phyloP scores from a whole-genome alignment of 2,888 invertebrate species.

The Ypsolopha scabrella region DNA sequence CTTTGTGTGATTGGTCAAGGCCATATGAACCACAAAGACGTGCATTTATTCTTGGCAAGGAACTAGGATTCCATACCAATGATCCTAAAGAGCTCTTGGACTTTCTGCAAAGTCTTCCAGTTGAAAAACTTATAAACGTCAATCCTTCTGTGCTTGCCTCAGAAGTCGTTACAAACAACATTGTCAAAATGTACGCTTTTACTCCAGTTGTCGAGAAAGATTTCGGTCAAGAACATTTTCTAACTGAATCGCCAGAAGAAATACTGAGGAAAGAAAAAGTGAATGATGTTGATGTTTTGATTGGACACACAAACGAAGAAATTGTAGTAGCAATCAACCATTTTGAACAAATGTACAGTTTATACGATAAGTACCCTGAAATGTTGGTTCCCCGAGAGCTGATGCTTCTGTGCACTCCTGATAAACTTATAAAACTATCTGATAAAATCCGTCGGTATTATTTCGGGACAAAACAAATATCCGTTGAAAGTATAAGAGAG shows the following conservation, averaged over 20 bases:
- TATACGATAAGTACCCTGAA: constrained; percentile 16
- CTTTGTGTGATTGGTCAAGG: constrained; percentile 17
- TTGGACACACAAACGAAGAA: constrained; percentile 76
- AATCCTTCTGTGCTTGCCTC: constrained; percentile 8
- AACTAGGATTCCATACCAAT: constrained; percentile 18
- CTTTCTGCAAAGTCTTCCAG: constrained; percentile 19
- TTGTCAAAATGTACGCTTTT: constrained; percentile 13
- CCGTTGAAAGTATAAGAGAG: constrained; percentile 13
- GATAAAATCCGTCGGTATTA: constrained; percentile 18
- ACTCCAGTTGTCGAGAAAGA: constrained; percentile 22
- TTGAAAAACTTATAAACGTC: constrained; percentile 14
- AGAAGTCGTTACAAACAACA: constrained; percentile 7
- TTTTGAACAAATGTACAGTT: constrained; percentile 6
- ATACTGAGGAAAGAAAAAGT: constrained; percentile 38
- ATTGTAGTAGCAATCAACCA: constrained; percentile 29
- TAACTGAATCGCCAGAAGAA: constrained; percentile 15
- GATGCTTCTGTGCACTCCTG: constrained; percentile 8
- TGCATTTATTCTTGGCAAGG: constrained; percentile 20
- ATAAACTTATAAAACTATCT: constrained; percentile 14
- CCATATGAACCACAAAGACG: constrained; percentile 16
- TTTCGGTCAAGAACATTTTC: constrained; percentile 17
- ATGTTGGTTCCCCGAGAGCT: constrained; percentile 16
- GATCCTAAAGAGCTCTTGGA: constrained; percentile 19
- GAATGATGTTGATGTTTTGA: constrained; percentile 70
- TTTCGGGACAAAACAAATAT: constrained; percentile 14